Conservation (phyloP, 2,113 vertebrate species). For the Chrysochloris asiatica region DNA sequence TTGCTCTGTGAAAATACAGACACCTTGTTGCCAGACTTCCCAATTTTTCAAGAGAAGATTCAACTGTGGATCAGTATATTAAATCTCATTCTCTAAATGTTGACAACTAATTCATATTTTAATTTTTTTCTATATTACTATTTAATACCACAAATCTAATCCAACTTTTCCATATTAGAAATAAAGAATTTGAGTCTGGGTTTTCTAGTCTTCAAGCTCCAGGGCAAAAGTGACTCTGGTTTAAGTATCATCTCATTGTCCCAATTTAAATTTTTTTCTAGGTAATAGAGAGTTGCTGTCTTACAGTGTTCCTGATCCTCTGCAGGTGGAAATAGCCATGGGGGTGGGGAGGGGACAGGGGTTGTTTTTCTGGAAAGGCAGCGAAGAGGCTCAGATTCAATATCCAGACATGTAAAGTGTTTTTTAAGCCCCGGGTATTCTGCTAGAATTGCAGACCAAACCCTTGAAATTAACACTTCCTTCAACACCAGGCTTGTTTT, state of each 20-base stretch:
- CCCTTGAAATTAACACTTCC: constrained; percentile 85
- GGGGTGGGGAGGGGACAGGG: neutral
- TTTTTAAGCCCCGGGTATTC: constrained; percentile 3
- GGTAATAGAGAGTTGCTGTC: neutral
- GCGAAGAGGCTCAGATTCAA: constrained; percentile 2
- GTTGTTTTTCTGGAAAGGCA: constrained; percentile 17
- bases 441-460: constrained; percentile 65
- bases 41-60: neutral
- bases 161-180: neutral
- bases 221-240: neutral
- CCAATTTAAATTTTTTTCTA: neutral
- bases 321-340: neutral
- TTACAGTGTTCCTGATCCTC: neutral
- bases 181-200: neutral
- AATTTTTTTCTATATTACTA: neutral
- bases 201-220: neutral
- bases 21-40: neutral
- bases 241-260: neutral
- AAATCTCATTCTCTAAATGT: neutral
- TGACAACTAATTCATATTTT: neutral
- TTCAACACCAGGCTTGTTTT: constrained; percentile 88
- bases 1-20: neutral
- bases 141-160: neutral
- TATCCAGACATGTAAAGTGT: neutral
- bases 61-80: neutral